These are phyloP conservation scores for Tetragonisca angustula DNA, from an alignment of 2,888 invertebrate genomes.

Conservation along the genomic window DNA sequence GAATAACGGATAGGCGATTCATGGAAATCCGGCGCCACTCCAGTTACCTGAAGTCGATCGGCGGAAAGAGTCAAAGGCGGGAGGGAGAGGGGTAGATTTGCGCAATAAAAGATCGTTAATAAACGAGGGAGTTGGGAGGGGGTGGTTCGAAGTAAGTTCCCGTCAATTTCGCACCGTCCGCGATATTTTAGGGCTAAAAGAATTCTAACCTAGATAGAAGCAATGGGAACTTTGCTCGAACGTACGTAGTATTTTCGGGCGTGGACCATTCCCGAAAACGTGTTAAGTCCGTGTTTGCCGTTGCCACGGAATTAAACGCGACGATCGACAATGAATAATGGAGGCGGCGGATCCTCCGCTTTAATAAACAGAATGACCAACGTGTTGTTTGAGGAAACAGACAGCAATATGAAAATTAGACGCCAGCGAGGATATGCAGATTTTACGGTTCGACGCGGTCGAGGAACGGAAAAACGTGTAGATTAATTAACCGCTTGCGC, in stretches of 20 bases:
- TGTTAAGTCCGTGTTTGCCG: slow-evolving; percentile 36
- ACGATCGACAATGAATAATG: slow-evolving; percentile 10
- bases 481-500: too few relatives aligned
- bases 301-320: slow-evolving; percentile 17
- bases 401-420: too few relatives aligned
- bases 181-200: slow-evolving; percentile 51
- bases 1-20: slow-evolving; percentile 60
- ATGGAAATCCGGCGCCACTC: slow-evolving; percentile 58
- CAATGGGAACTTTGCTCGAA: slow-evolving; percentile 54
- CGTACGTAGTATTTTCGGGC: slow-evolving; percentile 21
- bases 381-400: too few relatives aligned
- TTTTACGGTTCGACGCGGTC: too few relatives aligned
- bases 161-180: slow-evolving; percentile 34
- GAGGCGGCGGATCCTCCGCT: too few relatives aligned
- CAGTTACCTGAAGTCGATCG: slow-evolving; percentile 31
- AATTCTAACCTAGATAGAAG: slow-evolving; percentile 50
- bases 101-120: slow-evolving; percentile 55
- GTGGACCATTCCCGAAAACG: slow-evolving; percentile 7
- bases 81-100: slow-evolving; percentile 36
- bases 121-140: slow-evolving; percentile 19
- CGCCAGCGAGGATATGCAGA: too few relatives aligned
- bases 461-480: too few relatives aligned
- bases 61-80: slow-evolving; percentile 20
- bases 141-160: slow-evolving; percentile 18
- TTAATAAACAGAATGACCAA: slow-evolving; percentile 1